phyloP scores from a whole-genome alignment of 2,797 vertebrate species.

The Scyliorhinus canicula region DNA sequence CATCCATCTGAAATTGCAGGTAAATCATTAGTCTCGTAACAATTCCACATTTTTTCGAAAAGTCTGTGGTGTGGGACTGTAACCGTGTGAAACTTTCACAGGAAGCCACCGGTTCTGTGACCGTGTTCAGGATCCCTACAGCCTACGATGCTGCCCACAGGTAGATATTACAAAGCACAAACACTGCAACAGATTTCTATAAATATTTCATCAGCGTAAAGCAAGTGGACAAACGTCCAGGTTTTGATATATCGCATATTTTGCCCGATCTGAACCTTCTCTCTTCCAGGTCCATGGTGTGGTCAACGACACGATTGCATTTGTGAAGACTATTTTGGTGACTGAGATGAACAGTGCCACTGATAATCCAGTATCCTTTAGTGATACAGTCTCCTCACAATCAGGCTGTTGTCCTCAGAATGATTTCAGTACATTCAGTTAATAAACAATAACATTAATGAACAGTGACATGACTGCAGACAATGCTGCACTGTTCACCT shows the following conservation, averaged over 20 bases:
- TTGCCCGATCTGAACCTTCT: conserved; percentile 19
- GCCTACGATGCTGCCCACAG: conserved; percentile 95
- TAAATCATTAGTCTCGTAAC: conserved; percentile 46
- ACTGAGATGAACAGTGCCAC: conserved; percentile 97
- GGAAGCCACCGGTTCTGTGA: conserved; percentile 96
- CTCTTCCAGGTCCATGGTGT: conserved; percentile 82
- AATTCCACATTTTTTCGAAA: background rate
- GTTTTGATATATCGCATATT: background rate
- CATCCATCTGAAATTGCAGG: conserved; percentile 95
- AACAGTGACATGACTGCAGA: background rate
- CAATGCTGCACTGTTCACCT: background rate
- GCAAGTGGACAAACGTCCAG: background rate
- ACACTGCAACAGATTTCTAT: background rate
- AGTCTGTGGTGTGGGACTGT: fast-evolving
- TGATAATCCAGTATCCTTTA: conserved; percentile 95
- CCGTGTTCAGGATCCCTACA: conserved; percentile 90
- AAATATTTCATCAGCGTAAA: background rate
- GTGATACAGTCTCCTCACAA: background rate
- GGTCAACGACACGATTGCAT: conserved; percentile 85
- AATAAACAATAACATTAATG: background rate
- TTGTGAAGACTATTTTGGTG: conserved; percentile 85
- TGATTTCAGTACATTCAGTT: background rate
- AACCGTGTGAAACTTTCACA: conserved; percentile 51
- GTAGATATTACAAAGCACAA: conserved; percentile 53
- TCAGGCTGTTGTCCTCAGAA: background rate